Conservation (phyloP, 2,888 invertebrate genomes). For the Cynaeus angustus region DNA sequence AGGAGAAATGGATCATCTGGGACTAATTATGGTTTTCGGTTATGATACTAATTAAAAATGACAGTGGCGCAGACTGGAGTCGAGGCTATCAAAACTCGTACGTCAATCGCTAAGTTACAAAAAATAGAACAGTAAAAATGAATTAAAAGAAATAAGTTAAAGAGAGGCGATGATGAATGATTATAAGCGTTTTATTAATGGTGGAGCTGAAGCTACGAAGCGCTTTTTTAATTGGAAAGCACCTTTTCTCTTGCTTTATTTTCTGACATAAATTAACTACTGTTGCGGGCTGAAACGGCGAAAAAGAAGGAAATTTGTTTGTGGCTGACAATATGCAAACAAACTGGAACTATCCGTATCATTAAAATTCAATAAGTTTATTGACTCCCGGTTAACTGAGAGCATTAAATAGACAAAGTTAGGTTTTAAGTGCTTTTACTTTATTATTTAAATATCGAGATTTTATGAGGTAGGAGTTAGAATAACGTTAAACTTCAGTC, state of each 20-base stretch:
- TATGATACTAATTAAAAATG: constrained; percentile 32
- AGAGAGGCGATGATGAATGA: constrained; percentile 30
- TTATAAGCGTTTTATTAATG: constrained; percentile 30
- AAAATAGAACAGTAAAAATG: constrained; percentile 10
- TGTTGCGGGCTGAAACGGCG: neutral
- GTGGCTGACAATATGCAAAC: too few relatives aligned
- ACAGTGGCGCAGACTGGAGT: constrained; percentile 9
- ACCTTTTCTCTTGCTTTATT: constrained; percentile 15
- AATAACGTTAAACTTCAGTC: too few relatives aligned
- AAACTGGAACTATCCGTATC: too few relatives aligned
- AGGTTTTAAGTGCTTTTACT: too few relatives aligned
- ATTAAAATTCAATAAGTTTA: too few relatives aligned
- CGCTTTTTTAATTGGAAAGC: constrained; percentile 33
- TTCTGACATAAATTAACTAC: constrained; percentile 5
- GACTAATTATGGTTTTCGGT: constrained; percentile 37
- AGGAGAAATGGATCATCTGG: constrained; percentile 21
- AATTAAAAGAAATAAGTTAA: constrained; percentile 27
- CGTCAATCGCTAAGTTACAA: constrained; percentile 21
- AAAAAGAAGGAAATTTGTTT: too few relatives aligned
- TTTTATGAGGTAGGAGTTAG: too few relatives aligned
- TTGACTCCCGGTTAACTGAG: too few relatives aligned
- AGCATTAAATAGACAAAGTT: too few relatives aligned
- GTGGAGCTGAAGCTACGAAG: constrained; percentile 8
- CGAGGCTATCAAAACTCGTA: constrained; percentile 11
- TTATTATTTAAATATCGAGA: too few relatives aligned